Conservation (phyloP, 2,888 invertebrate genomes). For the Leuctra nigra region DNA sequence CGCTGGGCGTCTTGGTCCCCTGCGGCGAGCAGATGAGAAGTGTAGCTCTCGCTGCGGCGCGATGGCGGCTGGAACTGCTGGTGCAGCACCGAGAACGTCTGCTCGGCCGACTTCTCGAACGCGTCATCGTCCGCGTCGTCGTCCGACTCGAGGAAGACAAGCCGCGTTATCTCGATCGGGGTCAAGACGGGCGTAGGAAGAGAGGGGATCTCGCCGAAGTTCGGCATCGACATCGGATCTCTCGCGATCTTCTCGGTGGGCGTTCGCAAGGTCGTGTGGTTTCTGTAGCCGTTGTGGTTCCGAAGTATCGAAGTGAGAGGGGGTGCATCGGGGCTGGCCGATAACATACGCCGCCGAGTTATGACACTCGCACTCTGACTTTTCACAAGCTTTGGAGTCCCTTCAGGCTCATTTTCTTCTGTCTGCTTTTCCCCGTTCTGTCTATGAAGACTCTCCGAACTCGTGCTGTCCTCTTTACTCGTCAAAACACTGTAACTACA, state of each 20-base stretch:
- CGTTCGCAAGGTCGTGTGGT: background rate
- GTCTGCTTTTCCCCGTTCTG: conserved; percentile 10
- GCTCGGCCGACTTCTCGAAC: conserved; percentile 26
- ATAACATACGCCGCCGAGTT: background rate
- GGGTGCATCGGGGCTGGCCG: conserved; percentile 9
- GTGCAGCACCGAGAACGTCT: conserved; percentile 42
- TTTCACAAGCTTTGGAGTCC: background rate
- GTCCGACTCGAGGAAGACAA: conserved; percentile 64
- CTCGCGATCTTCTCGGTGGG: conserved; percentile 43
- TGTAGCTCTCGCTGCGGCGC: conserved; percentile 47
- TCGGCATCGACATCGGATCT: conserved; percentile 68
- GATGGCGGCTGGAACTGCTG: conserved; percentile 46
- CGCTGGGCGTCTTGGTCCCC: background rate
- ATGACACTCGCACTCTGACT: conserved; percentile 10
- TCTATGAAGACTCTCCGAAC: conserved; percentile 53
- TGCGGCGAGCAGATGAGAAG: conserved; percentile 43
- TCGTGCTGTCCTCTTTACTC: conserved; percentile 52
- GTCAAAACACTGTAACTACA: conserved; percentile 65
- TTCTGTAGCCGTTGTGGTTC: conserved; percentile 18
- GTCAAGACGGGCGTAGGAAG: conserved; percentile 58
- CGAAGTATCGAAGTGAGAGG: background rate
- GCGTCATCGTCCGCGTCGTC: conserved; percentile 45
- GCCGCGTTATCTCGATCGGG: conserved; percentile 58
- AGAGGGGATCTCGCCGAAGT: conserved; percentile 54
- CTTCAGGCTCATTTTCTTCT: background rate